Evolutionary conservation across 2,888 invertebrate species (phyloP), one percentile per base, ranked within the genome.

Genomic region (Lymantria dispar): DNA sequence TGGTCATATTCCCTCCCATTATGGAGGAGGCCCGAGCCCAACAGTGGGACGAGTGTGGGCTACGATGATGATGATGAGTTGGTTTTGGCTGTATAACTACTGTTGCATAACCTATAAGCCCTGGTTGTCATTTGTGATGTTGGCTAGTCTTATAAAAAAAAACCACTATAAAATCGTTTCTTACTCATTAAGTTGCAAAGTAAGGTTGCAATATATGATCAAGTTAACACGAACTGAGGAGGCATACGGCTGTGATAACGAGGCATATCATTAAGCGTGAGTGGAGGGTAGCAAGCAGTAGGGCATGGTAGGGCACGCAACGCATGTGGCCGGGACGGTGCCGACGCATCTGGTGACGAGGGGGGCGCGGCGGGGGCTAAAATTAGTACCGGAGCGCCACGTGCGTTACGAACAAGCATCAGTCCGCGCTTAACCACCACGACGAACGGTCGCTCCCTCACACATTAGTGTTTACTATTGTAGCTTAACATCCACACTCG

Each of bases 321-420:
- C 87, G 90, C 88, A 89, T 88, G 87, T 87, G 87, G 87, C 84
- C 81, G 70, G 79, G 74, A 71, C 68, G 77, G 76, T 75, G 77
- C 70, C 83, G 83, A 73, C 83, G 87, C 88, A 87, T 87, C 86
- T 87, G 88, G 87, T 80, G 83, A 78, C 81, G 82, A 78, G 87
- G 83, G 87, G 79, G 80, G 91, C 89, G 86, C 91, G 92, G 82
- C 87, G 91, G 87, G 91, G 92, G 87, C 91, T 92, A 90, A 92
- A 92, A 85, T 92, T 93, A 92, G 93, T 92, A 81, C 76, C 84
- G 87, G 87, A 79, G 83, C 86, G 89, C 90, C 91, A 91, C 90
- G 90, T 91, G 90, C 89, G 87, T 76, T 70, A 58, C 76, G 65
- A 70, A 56, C 73, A 67, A 73, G 71, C 83, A 75, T 80, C 85